Percentiles rank a stretch among this genome's conserved stretches.
Conservation (phyloP, 2,888 invertebrate species). For the Macrosoma leucophasiata region DNA sequence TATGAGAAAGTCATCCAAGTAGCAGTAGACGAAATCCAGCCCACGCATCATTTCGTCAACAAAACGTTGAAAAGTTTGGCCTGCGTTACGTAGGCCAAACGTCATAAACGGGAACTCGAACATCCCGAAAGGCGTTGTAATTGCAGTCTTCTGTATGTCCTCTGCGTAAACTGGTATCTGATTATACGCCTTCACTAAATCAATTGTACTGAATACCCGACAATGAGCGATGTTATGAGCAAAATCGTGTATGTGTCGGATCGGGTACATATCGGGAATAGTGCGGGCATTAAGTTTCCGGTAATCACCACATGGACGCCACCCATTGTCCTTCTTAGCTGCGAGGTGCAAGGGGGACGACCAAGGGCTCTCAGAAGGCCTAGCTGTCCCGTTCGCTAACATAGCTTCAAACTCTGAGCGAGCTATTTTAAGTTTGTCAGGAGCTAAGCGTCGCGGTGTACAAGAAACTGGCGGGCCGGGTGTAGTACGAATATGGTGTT, state of each 20-base stretch:
- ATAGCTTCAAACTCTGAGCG: conserved; percentile 32
- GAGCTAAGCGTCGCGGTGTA: conserved; percentile 32
- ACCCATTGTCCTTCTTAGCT: conserved; percentile 27
- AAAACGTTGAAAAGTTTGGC: conserved; percentile 43
- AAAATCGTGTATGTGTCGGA: conserved; percentile 22
- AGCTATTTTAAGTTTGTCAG: conserved; percentile 30
- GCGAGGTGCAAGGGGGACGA: conserved; percentile 34
- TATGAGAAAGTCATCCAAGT: conserved; percentile 37
- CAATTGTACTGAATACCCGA: conserved; percentile 15
- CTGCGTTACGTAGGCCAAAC: conserved; percentile 46
- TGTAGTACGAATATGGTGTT: conserved; percentile 30
- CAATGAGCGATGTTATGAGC: conserved; percentile 17
- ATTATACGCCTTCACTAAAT: conserved; percentile 35
- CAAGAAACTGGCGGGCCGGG: conserved; percentile 29
- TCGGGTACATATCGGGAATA: conserved; percentile 35
- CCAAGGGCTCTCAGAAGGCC: conserved; percentile 31
- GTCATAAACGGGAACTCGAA: conserved; percentile 35
- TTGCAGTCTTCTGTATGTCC: conserved; percentile 40
- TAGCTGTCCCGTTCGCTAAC: conserved; percentile 32
- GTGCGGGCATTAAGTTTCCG: conserved; percentile 34
- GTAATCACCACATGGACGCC: conserved; percentile 37
- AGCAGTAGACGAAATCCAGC: conserved; percentile 26
- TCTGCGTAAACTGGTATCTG: conserved; percentile 39
- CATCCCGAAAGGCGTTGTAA: conserved; percentile 35
- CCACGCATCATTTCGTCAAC: conserved; percentile 29